phyloP scores from a whole-genome alignment of 2,113 vertebrate genomes.

The Sceloporus tristichus region DNA sequence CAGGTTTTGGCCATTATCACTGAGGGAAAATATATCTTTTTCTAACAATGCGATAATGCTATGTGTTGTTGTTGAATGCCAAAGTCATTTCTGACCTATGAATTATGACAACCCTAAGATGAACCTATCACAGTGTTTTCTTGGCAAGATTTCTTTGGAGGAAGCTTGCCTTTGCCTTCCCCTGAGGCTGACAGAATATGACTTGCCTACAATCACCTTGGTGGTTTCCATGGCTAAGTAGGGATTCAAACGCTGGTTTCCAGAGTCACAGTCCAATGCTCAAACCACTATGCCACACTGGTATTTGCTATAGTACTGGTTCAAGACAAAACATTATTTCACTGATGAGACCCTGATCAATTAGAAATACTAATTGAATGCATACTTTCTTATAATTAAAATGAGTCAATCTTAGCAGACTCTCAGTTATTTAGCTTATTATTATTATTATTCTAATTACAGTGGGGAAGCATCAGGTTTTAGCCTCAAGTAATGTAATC shows the following conservation, averaged over 20 bases:
- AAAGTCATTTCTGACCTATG: too few relatives aligned
- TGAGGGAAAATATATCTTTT: not conserved
- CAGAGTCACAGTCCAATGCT: too few relatives aligned
- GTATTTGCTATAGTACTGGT: not conserved
- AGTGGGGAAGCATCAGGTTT: not conserved
- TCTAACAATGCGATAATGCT: not conserved
- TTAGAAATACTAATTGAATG: not conserved
- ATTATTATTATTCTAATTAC: not conserved
- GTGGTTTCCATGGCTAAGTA: too few relatives aligned
- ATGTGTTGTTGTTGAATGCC: too few relatives aligned
- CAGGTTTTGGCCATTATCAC: not conserved
- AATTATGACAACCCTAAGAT: too few relatives aligned
- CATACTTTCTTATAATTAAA: not conserved
- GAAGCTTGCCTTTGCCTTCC: too few relatives aligned
- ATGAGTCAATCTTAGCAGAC: not conserved
- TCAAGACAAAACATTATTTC: constrained; percentile 12
- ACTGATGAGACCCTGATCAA: not conserved
- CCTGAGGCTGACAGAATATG: too few relatives aligned
- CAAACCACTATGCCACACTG: not conserved
- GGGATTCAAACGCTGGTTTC: too few relatives aligned
- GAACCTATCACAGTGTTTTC: too few relatives aligned
- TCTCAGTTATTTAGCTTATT: not conserved
- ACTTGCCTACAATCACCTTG: too few relatives aligned
- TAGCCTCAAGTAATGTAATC: not conserved
- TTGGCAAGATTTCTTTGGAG: too few relatives aligned